These are phyloP conservation scores for Nipponia nippon DNA, from an alignment of 2,113 vertebrate genomes.

Conservation along the genomic window DNA sequence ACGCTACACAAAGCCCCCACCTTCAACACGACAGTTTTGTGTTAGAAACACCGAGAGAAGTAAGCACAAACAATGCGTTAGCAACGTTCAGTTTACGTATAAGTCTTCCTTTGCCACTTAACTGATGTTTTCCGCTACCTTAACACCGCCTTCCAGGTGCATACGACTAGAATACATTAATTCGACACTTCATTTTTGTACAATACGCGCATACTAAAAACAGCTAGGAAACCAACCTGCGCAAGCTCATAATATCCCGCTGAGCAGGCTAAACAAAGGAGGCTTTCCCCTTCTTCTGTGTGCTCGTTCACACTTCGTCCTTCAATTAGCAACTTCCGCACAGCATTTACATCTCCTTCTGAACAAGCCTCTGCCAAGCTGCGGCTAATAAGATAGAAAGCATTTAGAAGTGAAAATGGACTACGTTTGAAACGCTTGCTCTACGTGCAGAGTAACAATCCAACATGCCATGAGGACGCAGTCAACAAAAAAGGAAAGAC, in stretches of 20 bases:
- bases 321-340: conserved; percentile 95
- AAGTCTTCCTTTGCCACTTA: neutral
- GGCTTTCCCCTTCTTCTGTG: conserved; percentile 97
- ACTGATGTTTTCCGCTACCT: neutral
- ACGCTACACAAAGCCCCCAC: neutral
- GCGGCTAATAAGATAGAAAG: conserved; percentile 79
- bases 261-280: conserved; percentile 96
- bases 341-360: conserved; percentile 97
- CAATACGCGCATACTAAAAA: rapidly evolving
- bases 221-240: conserved; percentile 79
- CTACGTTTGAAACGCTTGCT: neutral
- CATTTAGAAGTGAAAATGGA: neutral
- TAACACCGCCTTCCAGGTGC: neutral
- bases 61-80: rapidly evolving
- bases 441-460: neutral
- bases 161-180: rapidly evolving
- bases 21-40: neutral
- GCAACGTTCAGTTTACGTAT: rapidly evolving
- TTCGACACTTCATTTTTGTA: neutral
- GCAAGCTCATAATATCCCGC: conserved; percentile 99
- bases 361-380: conserved; percentile 99
- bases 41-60: neutral
- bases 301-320: conserved; percentile 98
- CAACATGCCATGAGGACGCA: rapidly evolving
- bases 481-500: neutral